Base-by-base conservation (phyloP, 1,140 invertebrate genomes). In the Mylabris phalerata region DNA sequence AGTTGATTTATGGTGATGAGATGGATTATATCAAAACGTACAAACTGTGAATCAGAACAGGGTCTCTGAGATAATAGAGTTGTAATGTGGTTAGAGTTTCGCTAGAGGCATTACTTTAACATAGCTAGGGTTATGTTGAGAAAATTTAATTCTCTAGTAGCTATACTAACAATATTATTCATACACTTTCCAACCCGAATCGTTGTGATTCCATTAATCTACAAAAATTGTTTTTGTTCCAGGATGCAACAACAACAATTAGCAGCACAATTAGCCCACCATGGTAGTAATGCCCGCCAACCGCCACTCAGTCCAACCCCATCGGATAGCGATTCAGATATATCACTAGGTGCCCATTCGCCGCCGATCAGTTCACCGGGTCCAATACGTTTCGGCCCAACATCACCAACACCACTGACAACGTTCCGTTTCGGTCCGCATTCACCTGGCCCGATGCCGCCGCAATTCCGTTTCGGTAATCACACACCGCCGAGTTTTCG, bases 271-370 rank as follows among this genome's bases (percentile, higher is more conserved):
- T 48, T 75, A 19, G 68, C 69, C 3, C 70, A 72, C 47, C 73
- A 74, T 51, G 67, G 68, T 9, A 64, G 67, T 43, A 52, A 62
- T 7, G 58, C 52, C 9, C 52, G 67, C 43, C 64, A 64, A 48
- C 66, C 73, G 10, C 67, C 68, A 0, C 40, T 73, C 9, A 71
- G 70, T 57, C 71, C 71, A 24, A 66, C 68, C 9, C 61, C 73
- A 3, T 71, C 78, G 5, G 78, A 78, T 57, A 77, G 75, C 44
- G 78, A 80, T 57, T 79, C 78, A 48, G 77, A 79, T 60, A 79
- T 80, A 52, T 79, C 78, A 10, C 64, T 80, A 55, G 79, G 79
- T 38, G 78, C 78, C 2, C 78, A 80, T 59, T 79, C 78, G 10
- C 79, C 79, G 0, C 77, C 79, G 47, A 73, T 77, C 27, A 74